Evolutionary conservation across 2,797 vertebrate species (phyloP).

Genomic region (Ctenopoma multispine): DNA sequence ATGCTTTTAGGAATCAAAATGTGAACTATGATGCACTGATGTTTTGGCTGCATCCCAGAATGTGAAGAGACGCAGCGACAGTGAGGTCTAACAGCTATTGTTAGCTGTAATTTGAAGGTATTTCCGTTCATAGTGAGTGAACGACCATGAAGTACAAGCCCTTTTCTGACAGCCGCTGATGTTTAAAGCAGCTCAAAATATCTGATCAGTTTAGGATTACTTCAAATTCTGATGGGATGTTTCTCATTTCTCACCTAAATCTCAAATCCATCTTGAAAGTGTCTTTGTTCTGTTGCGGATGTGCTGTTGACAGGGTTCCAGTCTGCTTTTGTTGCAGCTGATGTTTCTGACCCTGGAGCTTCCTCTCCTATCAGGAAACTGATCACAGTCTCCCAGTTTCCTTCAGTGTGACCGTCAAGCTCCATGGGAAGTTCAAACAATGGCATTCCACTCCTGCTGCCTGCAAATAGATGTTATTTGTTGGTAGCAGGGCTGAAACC

Average conservation of each 20-base stretch:
- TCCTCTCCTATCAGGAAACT: slow-evolving; percentile 79
- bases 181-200: neutral
- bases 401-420: slow-evolving; percentile 64
- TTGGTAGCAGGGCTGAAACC: slow-evolving; percentile 28
- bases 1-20: neutral
- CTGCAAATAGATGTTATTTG: slow-evolving; percentile 73
- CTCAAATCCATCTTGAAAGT: neutral
- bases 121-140: slow-evolving; percentile 42
- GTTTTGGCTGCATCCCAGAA: slow-evolving; percentile 26
- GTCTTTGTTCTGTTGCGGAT: slow-evolving; percentile 61
- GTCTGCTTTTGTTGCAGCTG: slow-evolving; percentile 55
- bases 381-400: slow-evolving; percentile 60
- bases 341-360: slow-evolving; percentile 58
- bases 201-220: slow-evolving; percentile 9
- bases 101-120: slow-evolving; percentile 28
- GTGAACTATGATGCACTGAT: neutral
- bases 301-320: slow-evolving; percentile 29
- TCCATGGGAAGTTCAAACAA: slow-evolving; percentile 72
- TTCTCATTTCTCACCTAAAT: slow-evolving; percentile 2
- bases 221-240: neutral
- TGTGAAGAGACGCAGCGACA: slow-evolving; percentile 24
- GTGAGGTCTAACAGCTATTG: slow-evolving; percentile 31
- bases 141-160: slow-evolving; percentile 3
- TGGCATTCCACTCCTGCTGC: slow-evolving; percentile 66
- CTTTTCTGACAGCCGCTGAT: slow-evolving; percentile 1